Base-by-base conservation (phyloP, 2,797 vertebrate species). In the Gobio occitaniae region DNA sequence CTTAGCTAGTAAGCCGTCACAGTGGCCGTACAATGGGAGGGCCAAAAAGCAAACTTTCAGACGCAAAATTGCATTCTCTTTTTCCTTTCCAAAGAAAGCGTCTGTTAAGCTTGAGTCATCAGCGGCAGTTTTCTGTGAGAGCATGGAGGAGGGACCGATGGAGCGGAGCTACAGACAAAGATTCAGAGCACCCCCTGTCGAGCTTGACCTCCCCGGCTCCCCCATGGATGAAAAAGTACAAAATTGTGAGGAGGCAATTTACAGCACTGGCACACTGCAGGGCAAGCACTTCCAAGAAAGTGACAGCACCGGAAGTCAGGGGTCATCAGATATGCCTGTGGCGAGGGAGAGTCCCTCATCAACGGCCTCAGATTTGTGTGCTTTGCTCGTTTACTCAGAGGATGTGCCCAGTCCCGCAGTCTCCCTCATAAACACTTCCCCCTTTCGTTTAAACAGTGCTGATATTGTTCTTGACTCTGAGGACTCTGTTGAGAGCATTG, bases 11-110 rank as follows among this genome's bases (percentile, higher is more conserved):
- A 19, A 88, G 44, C 87, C 89, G 48, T 82, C 83, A 75, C 86
- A 75, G 6, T 93, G 90, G 50, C 75, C 86, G 0, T 79, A 93
- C n/a, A 2, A 87, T 2, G 93, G 71, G 47, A 95, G 92, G 84
- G 65, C 86, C 44, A 94, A 94, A 71, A 94, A 95, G 85, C 94
- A 93, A 80, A 82, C 90, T 38, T 91, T 93, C 54, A 91, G 94
- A 81, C 95, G 95, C 36, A 96, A 94, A 89, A 91, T 95, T 7
- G 96, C 95, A 1, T 97, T 97, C 90, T 97, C 96, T 83, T 96
- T 97, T 89, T 95, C 96, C 80, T 96, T 97, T 91, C 95, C 95
- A 17, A 97, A 97, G 93, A 97, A 96, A 92, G 94, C 95, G 9
- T 93, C 90, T 0, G 78, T 97, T 86, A 97, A 96, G 80, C 93